These are phyloP conservation scores for Scaeva pyrastri DNA, from an alignment of 2,888 invertebrate species.

Conservation along the genomic window DNA sequence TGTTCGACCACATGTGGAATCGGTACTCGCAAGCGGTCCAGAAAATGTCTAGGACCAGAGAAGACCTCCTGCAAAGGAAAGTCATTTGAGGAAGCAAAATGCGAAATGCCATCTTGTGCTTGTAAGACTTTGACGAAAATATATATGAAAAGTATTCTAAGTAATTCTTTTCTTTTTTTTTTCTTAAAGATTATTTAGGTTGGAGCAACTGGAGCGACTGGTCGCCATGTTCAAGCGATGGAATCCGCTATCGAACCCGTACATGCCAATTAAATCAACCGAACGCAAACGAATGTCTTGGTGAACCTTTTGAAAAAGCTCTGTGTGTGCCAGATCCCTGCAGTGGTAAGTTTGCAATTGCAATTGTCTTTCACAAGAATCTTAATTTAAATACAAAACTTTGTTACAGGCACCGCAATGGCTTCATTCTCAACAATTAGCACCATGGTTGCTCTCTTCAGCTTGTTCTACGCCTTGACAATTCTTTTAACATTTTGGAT, in stretches of 20 bases:
- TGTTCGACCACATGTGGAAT: constrained; percentile 91
- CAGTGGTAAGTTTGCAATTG: constrained; percentile 77
- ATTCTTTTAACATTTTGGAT: constrained; percentile 81
- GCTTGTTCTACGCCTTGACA: constrained; percentile 84
- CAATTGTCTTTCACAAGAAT: background rate
- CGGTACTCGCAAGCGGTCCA: constrained; percentile 88
- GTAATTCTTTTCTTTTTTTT: constrained; percentile 56
- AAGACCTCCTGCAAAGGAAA: constrained; percentile 86
- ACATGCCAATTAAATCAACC: constrained; percentile 86
- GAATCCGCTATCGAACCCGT: constrained; percentile 89
- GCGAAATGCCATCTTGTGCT: constrained; percentile 89
- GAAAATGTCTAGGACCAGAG: constrained; percentile 87
- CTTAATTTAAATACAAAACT: background rate
- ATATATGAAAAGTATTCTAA: background rate
- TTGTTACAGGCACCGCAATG: constrained; percentile 77
- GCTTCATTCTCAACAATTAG: constrained; percentile 79
- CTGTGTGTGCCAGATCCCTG: constrained; percentile 85
- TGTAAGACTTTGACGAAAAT: constrained; percentile 82
- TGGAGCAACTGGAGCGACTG: constrained; percentile 92
- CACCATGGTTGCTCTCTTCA: constrained; percentile 83
- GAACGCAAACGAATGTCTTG: constrained; percentile 87
- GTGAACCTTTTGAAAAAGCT: constrained; percentile 88
- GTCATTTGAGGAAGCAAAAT: constrained; percentile 87
- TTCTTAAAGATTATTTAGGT: constrained; percentile 86
- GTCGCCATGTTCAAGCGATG: constrained; percentile 87